A percentile compares a stretch with the other conserved stretches of the same genome.
phyloP scores from a whole-genome alignment of 1,140 invertebrate species.

The Carposina sasakii region DNA sequence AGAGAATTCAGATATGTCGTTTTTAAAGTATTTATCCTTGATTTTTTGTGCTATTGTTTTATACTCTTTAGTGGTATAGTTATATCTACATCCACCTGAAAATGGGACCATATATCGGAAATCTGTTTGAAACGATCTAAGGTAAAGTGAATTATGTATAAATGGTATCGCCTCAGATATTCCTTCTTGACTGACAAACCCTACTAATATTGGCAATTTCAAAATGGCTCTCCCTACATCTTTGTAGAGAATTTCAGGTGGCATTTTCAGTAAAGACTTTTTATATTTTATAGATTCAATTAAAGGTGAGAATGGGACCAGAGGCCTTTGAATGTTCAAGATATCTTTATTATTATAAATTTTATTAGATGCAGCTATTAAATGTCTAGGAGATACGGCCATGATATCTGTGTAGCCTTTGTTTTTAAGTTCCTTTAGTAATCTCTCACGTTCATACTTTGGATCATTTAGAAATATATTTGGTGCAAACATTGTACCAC shows the following conservation, averaged over 20 bases:
- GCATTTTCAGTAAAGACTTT: conserved; percentile 30
- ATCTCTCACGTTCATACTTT: conserved; percentile 30
- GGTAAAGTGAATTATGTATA: conserved; percentile 40
- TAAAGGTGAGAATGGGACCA: conserved; percentile 49
- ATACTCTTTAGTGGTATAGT: conserved; percentile 33
- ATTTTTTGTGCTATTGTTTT: conserved; percentile 33
- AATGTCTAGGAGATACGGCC: conserved; percentile 27
- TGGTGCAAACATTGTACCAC: conserved; percentile 47
- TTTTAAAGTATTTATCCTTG: conserved; percentile 42
- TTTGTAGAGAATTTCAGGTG: conserved; percentile 25
- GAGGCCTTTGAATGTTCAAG: conserved; percentile 42
- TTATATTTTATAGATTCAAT: conserved; percentile 37
- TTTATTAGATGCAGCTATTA: conserved; percentile 34
- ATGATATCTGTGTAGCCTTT: conserved; percentile 23
- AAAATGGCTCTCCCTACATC: conserved; percentile 15
- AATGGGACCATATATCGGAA: conserved; percentile 58
- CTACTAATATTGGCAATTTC: conserved; percentile 44
- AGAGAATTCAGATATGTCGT: conserved; percentile 29
- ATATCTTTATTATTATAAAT: conserved; percentile 45
- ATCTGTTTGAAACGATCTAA: conserved; percentile 30
- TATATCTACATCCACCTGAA: conserved; percentile 35
- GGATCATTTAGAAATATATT: conserved; percentile 40
- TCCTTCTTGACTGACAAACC: conserved; percentile 53
- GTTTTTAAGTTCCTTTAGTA: conserved; percentile 23
- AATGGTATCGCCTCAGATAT: conserved; percentile 58